Base-by-base conservation (phyloP, 2,888 invertebrate genomes). In the Caenorhabditis wallacei region DNA sequence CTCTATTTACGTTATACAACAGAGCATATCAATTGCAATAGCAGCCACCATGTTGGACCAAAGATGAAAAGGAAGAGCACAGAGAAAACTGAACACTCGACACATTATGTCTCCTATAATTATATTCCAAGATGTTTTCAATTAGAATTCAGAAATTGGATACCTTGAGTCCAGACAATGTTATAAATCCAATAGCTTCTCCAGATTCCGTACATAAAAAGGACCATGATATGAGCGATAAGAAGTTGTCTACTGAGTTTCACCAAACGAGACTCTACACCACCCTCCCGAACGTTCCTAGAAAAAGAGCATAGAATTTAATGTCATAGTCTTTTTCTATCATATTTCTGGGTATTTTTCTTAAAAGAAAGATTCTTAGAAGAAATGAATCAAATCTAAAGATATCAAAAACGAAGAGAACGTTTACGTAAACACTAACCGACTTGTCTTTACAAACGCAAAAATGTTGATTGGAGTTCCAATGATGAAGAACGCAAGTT, bases 31-130 rank as follows among this genome's bases (percentile, higher is more conserved):
- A 48, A 89, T 82, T 53, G 90, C 90, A 51, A 90, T 88, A 8
- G 89, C 89, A 5, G 90, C 90, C 2, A 90, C 90, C 82, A 90
- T 85, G 56, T 90, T 90, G 51, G 89, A 89, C 90, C 90, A 90
- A 35, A 90, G 83, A 82, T 90, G 90, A 70, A 90, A 90, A 7
- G 90, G 90, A 18, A 90, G 81, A 24, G 90, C 88, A 26, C 82
- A 82, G 20, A 88, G 83, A 64, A 89, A 88, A 24, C 89, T 89
- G 81, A 85, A 90, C 35, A 88, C 61, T 56, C 85, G 85, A 59
- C 90, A 90, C 54, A 89, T 76, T 18, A 88, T 43, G 66, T 90
- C 87, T 2, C 89, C 88, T 88, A 51, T 56, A 80, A 37, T 46
- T 56, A 18, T 48, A 8, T 13, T 48, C 46, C 3, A 64, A 54